Evolutionary conservation across 2,113 vertebrate genomes (phyloP).

Genomic region (Terrapene triunguis): DNA sequence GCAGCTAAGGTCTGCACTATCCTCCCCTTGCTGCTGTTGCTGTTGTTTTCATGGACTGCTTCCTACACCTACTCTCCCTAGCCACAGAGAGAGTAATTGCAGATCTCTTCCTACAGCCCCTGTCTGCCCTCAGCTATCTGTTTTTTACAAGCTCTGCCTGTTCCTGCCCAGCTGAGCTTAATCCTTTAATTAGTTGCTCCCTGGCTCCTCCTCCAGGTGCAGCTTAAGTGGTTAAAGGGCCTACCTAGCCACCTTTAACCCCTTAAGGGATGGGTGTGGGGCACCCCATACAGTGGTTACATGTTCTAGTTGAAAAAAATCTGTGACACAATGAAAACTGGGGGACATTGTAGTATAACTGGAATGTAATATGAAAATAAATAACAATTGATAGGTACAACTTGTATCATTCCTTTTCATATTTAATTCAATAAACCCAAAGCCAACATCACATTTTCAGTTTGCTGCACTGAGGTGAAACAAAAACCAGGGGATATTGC

Average conservation of each 20-base stretch:
- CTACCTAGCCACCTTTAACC: neutral
- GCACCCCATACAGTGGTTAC: neutral
- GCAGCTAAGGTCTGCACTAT: neutral
- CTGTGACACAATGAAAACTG: neutral
- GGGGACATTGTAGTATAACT: neutral
- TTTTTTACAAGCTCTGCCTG: neutral
- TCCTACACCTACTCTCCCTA: neutral
- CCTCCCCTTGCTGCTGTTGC: neutral
- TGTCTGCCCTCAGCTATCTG: neutral
- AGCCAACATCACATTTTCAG: neutral
- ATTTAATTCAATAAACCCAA: neutral
- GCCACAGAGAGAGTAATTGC: neutral
- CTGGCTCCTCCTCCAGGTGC: neutral
- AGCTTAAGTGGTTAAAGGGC: neutral
- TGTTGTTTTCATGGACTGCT: neutral
- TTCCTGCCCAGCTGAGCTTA: neutral
- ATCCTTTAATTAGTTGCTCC: neutral
- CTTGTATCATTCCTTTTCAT: neutral
- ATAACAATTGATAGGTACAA: neutral
- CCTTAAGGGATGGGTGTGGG: too few relatives aligned
- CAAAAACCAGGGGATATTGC: neutral
- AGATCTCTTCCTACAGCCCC: neutral
- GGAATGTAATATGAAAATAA: neutral
- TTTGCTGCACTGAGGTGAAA: neutral
- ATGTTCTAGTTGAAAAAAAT: neutral